Evolutionary conservation across 2,797 vertebrate species (phyloP), one percentile per base, ranked within the genome.

Genomic region (Carcharodon carcharias): DNA sequence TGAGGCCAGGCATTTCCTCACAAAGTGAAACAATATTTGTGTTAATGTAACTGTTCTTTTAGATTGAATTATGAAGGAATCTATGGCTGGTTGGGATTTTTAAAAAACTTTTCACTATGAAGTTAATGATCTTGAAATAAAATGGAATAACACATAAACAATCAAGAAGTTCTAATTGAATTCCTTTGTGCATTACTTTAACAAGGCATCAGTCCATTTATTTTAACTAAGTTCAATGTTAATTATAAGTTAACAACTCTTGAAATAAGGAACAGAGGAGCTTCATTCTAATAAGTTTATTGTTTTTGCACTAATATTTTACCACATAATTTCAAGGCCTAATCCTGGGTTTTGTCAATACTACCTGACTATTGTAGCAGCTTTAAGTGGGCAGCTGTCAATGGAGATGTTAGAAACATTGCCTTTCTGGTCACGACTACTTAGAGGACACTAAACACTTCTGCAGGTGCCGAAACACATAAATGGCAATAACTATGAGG

Each of bases 1-100:
- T 71, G 94, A 95, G 50, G 94, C 94, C 69, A 95, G 31, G 7
- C 67, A 95, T 77, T 95, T 56, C 50, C 54, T 73, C 94, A 73
- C 11, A 56, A 77, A 95, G 31, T 71, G 23, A 77, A 77, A 95
- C 35, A 56, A 56, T 77, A 77, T 95, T 95, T 71, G 16, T 56
- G 73, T 58, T 16, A 95, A 77, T 95, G 69, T 8, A 69, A 18
- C 94, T 77, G 50, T 31, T 56, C 50, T 16, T 77, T 95, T 95
- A 16, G 16, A 71, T 95, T 69, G 65, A 23, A 67, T 50, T 45
- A 31, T 35, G 45, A 58, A 95, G 67, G 12, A 95, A 71, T 82
- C 8, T 93, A n/a, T 23, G 61, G 91, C 58, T 45, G n/a, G n/a
- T 45, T 93, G 61, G 91, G 88, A 65, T 85, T 85, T 93, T 40